Conservation (phyloP, 2,113 vertebrate genomes). For the Colistium nudipinnis region DNA sequence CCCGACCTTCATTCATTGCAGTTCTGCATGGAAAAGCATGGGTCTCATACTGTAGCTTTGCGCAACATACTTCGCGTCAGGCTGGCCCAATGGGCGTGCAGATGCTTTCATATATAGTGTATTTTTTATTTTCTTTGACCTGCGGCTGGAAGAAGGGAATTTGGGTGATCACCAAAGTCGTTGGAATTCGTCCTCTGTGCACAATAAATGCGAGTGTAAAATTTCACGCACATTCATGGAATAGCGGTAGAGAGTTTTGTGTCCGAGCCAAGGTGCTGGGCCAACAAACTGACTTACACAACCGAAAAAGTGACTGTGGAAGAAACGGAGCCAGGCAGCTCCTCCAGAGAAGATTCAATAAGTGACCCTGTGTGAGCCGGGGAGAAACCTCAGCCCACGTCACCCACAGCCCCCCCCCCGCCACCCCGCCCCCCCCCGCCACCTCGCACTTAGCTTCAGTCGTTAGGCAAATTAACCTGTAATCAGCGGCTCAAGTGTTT, state of each 20-base stretch:
- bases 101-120: background rate
- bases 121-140: too few species aligned
- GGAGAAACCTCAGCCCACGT: background rate
- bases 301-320: background rate
- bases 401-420: background rate
- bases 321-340: background rate
- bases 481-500: conserved; percentile 31
- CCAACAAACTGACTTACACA: background rate
- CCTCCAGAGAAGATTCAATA: background rate
- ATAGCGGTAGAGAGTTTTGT: too few species aligned
- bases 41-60: background rate
- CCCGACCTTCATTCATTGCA: background rate
- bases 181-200: too few species aligned
- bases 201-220: too few species aligned
- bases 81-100: background rate
- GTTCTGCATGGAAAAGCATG: background rate
- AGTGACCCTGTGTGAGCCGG: background rate
- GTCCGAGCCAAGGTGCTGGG: background rate
- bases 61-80: too few species aligned
- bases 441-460: conserved; percentile 11
- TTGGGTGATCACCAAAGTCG: too few species aligned
- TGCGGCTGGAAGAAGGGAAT: too few species aligned
- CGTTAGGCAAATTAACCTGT: conserved; percentile 14
- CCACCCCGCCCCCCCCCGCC: background rate
- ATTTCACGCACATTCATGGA: too few species aligned